Base-by-base conservation (phyloP, 2,888 invertebrate genomes). In the Drosophila setosimentum region DNA sequence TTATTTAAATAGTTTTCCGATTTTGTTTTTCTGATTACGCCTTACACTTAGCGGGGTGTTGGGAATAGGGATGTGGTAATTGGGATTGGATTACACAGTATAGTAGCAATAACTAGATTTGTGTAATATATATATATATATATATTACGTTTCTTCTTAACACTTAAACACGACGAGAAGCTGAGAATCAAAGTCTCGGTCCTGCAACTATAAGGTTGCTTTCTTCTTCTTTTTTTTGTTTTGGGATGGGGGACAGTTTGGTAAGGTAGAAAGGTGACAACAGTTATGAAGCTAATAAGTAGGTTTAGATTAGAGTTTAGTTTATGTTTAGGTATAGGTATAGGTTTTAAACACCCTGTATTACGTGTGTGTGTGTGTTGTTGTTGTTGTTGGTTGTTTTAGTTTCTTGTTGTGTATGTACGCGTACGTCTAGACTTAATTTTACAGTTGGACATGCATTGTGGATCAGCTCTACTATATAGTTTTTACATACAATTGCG, bases 371-470 rank as follows among this genome's bases (percentile, higher is more conserved):
- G 78, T 80, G 70, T 54, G 16, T 42, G 21, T 57, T 40, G 40
- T 29, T 57, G 57, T 37, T 18, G 35, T 54, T 54, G 24, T 18
- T 35, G 21, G 21, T 45, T 45, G 21, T 21, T 48, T 7, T 27
- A 30, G 61, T 40, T 55, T 55, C 54, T 55, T 67, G 18, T 48
- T 42, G 11, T 61, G 32, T 67, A 59, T 68, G 63, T 80, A 80
- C 80, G 80, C 69, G 75, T 86, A 84, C 75, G 69, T 55, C 78
- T 89, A 87, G 78, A 84, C 88, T 89, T 90, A 89, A 84, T 30
- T 86, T 91, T 91, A 91, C 91, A 91, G 82, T 88, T 87, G 91
- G 91, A 91, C 91, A 91, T 87, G 89, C 87, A 89, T 80, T 79
- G 76, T 85, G 89, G 87, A 87, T 87, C 89, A 87, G 80, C 87